phyloP scores from a whole-genome alignment of 2,888 invertebrate species.

The Andrena chrysosceles region DNA sequence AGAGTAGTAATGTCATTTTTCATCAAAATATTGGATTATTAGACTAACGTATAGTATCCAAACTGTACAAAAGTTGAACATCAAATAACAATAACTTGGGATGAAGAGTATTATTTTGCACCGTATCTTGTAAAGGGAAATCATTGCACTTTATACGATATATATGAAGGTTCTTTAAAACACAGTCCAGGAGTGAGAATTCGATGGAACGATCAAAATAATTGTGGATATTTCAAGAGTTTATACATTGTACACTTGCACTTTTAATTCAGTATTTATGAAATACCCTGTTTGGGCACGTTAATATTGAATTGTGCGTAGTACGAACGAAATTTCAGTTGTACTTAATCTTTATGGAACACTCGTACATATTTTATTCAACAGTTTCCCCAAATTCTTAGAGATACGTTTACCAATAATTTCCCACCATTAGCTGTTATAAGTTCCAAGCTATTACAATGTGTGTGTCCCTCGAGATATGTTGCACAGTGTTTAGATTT shows the following conservation, averaged over 20 bases:
- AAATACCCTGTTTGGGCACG: background rate
- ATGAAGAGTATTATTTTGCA: background rate
- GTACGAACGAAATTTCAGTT: background rate
- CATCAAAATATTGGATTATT: background rate
- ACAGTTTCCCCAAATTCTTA: background rate
- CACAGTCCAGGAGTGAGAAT: background rate
- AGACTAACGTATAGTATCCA: background rate
- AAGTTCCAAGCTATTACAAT: slow-evolving; percentile 39
- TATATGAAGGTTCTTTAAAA: background rate
- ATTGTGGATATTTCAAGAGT: no score
- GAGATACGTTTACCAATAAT: slow-evolving; percentile 23
- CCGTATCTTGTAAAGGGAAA: background rate
- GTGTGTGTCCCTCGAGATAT: slow-evolving; percentile 49
- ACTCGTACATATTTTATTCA: slow-evolving; percentile 29
- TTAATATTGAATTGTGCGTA: slow-evolving; percentile 9
- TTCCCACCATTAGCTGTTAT: slow-evolving; percentile 40
- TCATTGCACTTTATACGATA: background rate
- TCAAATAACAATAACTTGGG: background rate
- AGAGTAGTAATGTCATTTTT: background rate
- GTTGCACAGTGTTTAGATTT: slow-evolving; percentile 62
- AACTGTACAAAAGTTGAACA: background rate
- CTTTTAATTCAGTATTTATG: background rate
- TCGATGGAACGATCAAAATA: no score
- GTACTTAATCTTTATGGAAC: background rate
- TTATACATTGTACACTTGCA: background rate